Conservation (phyloP, 2,797 vertebrate genomes). For the Rhinella marina region DNA sequence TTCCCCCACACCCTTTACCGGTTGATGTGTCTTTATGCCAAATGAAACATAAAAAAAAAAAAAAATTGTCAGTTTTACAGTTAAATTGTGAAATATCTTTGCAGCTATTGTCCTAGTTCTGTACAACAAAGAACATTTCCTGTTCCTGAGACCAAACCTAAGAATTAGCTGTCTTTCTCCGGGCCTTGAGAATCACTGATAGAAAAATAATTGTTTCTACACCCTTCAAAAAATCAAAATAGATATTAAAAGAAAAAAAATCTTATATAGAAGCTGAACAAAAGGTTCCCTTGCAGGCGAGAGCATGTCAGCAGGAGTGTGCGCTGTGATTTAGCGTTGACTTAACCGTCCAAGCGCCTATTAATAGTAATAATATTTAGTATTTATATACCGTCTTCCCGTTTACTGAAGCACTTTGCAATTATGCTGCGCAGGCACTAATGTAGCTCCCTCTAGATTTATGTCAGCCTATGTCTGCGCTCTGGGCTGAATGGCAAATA, state of each 20-base stretch:
- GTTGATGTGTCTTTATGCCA: slow-evolving; percentile 38
- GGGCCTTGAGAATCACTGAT: slow-evolving; percentile 11
- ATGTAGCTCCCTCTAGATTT: slow-evolving; percentile 55
- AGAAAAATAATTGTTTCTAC: slow-evolving; percentile 48
- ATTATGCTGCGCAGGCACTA: slow-evolving; percentile 53
- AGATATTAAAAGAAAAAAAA: slow-evolving; percentile 29
- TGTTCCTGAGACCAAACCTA: slow-evolving; percentile 32
- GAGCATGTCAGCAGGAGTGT: slow-evolving; percentile 23
- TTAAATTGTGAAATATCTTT: slow-evolving; percentile 58
- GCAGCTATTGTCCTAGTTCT: slow-evolving; percentile 48
- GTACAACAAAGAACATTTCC: slow-evolving; percentile 53
- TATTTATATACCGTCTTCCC: slow-evolving; percentile 52
- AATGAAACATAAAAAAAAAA: slow-evolving; percentile 32
- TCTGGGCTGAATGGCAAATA: slow-evolving; percentile 34
- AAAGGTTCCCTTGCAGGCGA: slow-evolving; percentile 17
- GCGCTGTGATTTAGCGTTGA: slow-evolving; percentile 46
- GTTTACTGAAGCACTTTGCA: slow-evolving; percentile 59
- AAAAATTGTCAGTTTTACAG: slow-evolving; percentile 41
- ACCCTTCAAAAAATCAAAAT: slow-evolving; percentile 40
- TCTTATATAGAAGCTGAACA: slow-evolving; percentile 39
- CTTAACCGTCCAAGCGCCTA: slow-evolving; percentile 28
- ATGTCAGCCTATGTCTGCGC: slow-evolving; percentile 36
- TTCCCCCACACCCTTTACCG: slow-evolving; percentile 46
- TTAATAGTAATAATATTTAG: slow-evolving; percentile 53
- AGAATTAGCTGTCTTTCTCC: slow-evolving; percentile 15